Base-by-base conservation (phyloP, 2,888 invertebrate species). In the Siphlonurus alternatus region DNA sequence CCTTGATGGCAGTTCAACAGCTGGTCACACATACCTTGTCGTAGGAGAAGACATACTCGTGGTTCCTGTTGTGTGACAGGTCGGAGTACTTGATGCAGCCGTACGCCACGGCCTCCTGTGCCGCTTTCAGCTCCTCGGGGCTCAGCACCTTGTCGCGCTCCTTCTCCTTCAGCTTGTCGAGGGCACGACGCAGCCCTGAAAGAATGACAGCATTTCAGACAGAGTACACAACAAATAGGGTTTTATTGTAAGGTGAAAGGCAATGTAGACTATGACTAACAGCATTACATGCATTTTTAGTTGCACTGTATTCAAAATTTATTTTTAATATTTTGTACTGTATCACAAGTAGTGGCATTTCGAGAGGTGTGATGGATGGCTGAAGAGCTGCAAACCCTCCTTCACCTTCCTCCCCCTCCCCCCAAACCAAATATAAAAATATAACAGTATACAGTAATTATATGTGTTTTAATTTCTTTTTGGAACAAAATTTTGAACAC, bases 61-160 rank as follows among this genome's bases (percentile, higher is more conserved):
- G 89, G 65, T 84, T 85, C 66, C 96, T 83, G 74, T 95, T 95
- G 72, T 97, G 95, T 18, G 89, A 90, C 61, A 99, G 81, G 79
- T 99, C 99, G 2, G 98, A 89, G 76, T 99, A 99, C 75, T 97
- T 99, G 65, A 99, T 95, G 74, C 99, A 99, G 2, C 98, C 96
- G 75, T 95, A 98, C 0, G 98, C 98, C 0, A 99, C 85, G 0
- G 96, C 87, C 77, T 93, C 87, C 75, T 93, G 89, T 0, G 95
- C 95, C 61, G 78, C 76, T 70, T 83, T 83, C 38, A 98, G 75
- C 75, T 98, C 96, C 68, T 89, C 87, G 0, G 82, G 76, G 0
- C 85, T 86, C 61, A 98, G 78, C 63, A 89, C 87, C 75, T 90
- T 85, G 69, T 96, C 87, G 59, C 96, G 80, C 63, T 84, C 91